Base-by-base conservation (phyloP, 1,140 invertebrate species). In the Glomeris maerens region DNA sequence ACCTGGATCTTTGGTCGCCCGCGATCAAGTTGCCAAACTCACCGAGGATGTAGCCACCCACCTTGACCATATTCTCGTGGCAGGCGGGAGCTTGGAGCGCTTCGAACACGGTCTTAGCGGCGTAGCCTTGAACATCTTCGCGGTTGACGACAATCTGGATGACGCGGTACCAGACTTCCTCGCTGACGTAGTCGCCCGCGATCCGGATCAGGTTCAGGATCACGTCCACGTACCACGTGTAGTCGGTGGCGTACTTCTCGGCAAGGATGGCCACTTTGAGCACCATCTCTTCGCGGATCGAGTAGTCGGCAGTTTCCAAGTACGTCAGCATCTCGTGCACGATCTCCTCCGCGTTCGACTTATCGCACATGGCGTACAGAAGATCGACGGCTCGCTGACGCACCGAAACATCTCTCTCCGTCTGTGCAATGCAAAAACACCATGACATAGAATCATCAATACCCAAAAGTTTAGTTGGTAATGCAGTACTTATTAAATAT, bases 11-110 rank as follows among this genome's bases (percentile, higher is more conserved):
- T 49, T 90, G 85, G 72, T 99, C 96, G 10, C 95, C 95, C 58
- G 96, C 95, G 65, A 99, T 99, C 22, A 99, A 75, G 73, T 99
- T 99, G 26, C 96, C 96, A 74, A 99, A 99, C 72, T 99, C 96
- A 49, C 96, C 96, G 38, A 99, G 74, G 60, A 99, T 98, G 60
- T 99, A 99, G 25, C 94, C 96, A 47, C 95, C 95, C 40, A 99
- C 96, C 79, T 99, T 99, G 0, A 99, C 95, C 95, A 99, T 99
- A 68, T 99, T 99, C 73, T 99, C 96, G 70, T 99, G 96, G 66
- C 95, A 99, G 44, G 95, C 93, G 25, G 92, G 91, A 39, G 93
- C 92, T 76, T 97, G 92, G 42, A 98, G 69, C 54, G 94, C 88
- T 79, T 98, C 95, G 74, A 99, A 99, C 3, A 98, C 94, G 28